A percentile compares a stretch with the other conserved stretches of the same genome.
Conservation (phyloP, 2,113 vertebrate genomes). For the Hemibagrus wyckioides region DNA sequence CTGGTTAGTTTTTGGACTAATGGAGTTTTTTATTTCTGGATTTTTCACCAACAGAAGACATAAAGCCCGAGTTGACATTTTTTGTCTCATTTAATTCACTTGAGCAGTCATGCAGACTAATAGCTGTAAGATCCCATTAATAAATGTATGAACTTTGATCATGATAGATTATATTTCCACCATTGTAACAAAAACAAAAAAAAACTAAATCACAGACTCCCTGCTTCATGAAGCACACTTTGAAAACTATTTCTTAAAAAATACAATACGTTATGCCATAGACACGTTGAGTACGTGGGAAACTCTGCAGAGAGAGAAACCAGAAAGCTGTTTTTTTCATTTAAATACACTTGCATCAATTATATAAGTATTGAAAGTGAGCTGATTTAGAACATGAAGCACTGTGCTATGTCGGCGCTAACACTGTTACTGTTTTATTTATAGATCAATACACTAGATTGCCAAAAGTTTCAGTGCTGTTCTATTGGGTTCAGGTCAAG, state of each 20-base stretch:
- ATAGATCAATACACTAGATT: too few relatives aligned
- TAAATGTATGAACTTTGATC: neutral
- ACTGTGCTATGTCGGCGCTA: too few relatives aligned
- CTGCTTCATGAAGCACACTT: neutral
- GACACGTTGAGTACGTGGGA: neutral
- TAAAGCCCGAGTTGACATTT: neutral
- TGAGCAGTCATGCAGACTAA: neutral
- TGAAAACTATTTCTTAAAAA: neutral
- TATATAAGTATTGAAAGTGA: neutral
- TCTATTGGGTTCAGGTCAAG: too few relatives aligned
- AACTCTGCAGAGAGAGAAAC: neutral
- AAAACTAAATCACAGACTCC: neutral
- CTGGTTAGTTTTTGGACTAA: neutral
- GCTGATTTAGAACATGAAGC: neutral
- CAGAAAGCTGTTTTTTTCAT: neutral
- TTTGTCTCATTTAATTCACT: neutral
- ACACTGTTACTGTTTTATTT: too few relatives aligned
- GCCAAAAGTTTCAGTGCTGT: too few relatives aligned
- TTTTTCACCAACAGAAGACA: neutral
- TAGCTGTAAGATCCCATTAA: neutral
- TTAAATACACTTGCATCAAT: neutral
- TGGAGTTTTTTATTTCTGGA: neutral
- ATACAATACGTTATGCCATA: neutral
- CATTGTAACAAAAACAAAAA: neutral
- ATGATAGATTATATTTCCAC: neutral